Percentiles rank a stretch among this genome's conserved stretches.
phyloP scores from a whole-genome alignment of 1,140 invertebrate species.

The Maconellicoccus hirsutus region DNA sequence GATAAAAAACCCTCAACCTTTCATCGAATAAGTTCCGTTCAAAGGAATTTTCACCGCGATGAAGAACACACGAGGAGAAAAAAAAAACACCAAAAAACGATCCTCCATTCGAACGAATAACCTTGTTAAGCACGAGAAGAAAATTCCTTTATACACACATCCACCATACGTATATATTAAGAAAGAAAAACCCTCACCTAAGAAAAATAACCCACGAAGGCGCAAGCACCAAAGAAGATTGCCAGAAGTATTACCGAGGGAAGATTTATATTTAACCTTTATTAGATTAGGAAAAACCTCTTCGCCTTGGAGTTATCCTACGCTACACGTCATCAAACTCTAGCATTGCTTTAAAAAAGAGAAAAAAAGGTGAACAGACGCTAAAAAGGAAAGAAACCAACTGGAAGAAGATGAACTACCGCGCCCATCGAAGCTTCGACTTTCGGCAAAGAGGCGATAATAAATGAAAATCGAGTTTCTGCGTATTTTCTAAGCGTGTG shows the following conservation, averaged over 20 bases:
- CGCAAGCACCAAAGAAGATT: not conserved
- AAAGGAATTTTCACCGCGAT: too few relatives aligned
- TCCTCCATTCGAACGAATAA: too few relatives aligned
- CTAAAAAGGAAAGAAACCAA: not conserved
- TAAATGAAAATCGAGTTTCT: slow-evolving; percentile 22
- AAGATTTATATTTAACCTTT: slow-evolving; percentile 10
- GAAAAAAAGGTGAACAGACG: not conserved
- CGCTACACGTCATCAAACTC: not conserved
- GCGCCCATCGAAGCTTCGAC: not conserved
- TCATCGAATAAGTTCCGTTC: too few relatives aligned
- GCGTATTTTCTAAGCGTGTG: not conserved
- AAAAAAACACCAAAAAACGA: too few relatives aligned
- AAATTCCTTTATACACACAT: not conserved
- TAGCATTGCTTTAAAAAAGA: not conserved
- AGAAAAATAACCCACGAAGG: not conserved
- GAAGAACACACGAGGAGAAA: too few relatives aligned
- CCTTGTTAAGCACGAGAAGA: not conserved
- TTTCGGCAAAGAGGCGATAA: slow-evolving; percentile 11
- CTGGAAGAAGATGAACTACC: not conserved
- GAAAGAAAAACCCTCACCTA: too few relatives aligned
- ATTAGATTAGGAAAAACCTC: slow-evolving; percentile 9
- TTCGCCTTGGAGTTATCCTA: not conserved
- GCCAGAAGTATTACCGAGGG: slow-evolving; percentile 6
- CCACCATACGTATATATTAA: too few relatives aligned
- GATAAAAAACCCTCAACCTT: too few relatives aligned